These are phyloP conservation scores for Litoditis marina DNA, from an alignment of 2,888 invertebrate genomes.

Conservation along the genomic window DNA sequence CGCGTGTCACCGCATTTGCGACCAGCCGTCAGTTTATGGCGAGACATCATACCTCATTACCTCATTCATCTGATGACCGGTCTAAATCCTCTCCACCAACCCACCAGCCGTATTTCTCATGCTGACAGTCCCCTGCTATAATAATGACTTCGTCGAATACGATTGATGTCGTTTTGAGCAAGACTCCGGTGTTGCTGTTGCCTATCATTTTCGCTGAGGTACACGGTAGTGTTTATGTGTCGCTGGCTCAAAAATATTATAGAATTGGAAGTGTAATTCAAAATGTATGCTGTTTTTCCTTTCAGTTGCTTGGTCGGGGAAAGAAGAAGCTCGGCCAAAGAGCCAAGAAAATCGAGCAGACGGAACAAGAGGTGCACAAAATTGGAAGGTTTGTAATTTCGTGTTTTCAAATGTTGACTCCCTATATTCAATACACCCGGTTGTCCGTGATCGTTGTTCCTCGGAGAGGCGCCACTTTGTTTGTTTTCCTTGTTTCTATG, in stretches of 20 bases:
- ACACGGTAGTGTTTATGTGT: background rate
- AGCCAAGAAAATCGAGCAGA: slow-evolving; percentile 37
- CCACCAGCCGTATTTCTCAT: too few relatives aligned
- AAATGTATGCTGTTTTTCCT: background rate
- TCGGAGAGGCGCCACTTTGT: too few relatives aligned
- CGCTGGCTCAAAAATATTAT: background rate
- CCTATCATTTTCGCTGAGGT: slow-evolving; percentile 39
- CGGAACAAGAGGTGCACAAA: slow-evolving; percentile 29
- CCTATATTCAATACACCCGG: background rate
- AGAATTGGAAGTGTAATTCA: background rate
- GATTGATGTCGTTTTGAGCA: slow-evolving; percentile 18
- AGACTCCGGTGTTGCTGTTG: slow-evolving; percentile 22
- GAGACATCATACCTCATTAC: too few relatives aligned
- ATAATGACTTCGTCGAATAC: too few relatives aligned
- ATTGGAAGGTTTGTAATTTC: slow-evolving; percentile 19
- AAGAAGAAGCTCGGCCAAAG: slow-evolving; percentile 35
- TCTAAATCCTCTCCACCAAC: too few relatives aligned
- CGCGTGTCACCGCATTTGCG: too few relatives aligned
- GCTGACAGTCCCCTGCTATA: too few relatives aligned
- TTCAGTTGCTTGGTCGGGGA: slow-evolving; percentile 31
- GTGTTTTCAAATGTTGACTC: too few relatives aligned
- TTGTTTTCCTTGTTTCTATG: too few relatives aligned
- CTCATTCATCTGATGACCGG: too few relatives aligned
- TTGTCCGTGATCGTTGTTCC: too few relatives aligned
- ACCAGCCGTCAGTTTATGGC: too few relatives aligned